Percentiles rank a stretch among this genome's conserved stretches.
Conservation (phyloP, 2,113 vertebrate genomes). For the Piaya cayana region DNA sequence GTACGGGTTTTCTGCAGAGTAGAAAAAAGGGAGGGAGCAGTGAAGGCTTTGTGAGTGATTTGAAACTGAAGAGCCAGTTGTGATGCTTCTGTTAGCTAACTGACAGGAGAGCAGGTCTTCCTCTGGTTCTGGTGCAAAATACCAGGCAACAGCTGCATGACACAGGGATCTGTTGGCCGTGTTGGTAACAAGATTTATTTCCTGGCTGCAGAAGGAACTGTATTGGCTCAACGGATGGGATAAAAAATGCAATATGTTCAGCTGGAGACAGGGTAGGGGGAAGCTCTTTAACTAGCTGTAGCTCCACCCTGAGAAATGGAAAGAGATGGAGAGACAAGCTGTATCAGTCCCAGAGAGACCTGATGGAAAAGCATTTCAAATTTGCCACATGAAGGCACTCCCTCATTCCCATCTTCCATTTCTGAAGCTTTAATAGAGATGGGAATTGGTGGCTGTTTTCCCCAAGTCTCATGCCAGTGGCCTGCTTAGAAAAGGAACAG, state of each 20-base stretch:
- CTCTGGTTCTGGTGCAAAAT: background rate
- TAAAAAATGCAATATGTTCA: background rate
- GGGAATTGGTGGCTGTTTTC: background rate
- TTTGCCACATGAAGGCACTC: constrained; percentile 30
- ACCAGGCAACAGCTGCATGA: background rate
- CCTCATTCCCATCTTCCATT: background rate
- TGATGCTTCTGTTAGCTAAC: background rate
- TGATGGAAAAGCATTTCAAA: constrained; percentile 1
- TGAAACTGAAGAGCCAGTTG: background rate
- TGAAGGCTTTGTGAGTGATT: background rate
- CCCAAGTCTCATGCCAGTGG: background rate
- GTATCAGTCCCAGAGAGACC: background rate
- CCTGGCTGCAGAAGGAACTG: background rate
- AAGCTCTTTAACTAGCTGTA: background rate
- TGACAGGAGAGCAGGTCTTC: background rate
- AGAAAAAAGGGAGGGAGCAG: background rate
- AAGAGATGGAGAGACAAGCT: background rate
- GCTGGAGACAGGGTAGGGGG: background rate
- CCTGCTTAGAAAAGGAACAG: background rate
- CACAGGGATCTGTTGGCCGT: background rate
- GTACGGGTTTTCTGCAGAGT: background rate
- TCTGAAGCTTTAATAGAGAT: constrained; percentile 9
- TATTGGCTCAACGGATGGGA: background rate
- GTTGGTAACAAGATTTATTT: background rate
- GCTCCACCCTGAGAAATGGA: background rate